Base-by-base conservation (phyloP, 2,113 vertebrate genomes). In the Neolamprologus caudopunctatus region DNA sequence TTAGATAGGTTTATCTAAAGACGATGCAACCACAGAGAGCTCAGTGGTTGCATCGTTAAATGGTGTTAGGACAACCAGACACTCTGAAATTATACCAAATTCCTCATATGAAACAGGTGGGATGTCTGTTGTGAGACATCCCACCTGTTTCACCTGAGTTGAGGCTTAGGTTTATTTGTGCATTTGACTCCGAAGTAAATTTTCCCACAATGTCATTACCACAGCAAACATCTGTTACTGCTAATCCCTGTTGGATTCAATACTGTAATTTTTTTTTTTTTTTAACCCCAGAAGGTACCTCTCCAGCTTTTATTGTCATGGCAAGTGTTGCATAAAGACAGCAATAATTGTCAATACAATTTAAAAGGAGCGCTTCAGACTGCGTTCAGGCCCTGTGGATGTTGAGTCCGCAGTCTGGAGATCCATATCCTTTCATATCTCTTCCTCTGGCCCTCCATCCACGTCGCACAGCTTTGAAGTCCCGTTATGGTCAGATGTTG, bases 261-360 rank as follows among this genome's bases (percentile, higher is more conserved):
- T 24, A 71, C 37, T 24, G 35, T 42, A 47, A 14, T 45, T 45
- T 42, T 2, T 13, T 47, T 42, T 47, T 2, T 51, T 51, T 51
- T 51, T 21, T 21, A 2, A 53, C 51, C 51, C 51, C 51, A 53
- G 51, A 53, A 53, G 51, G 51, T 53, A 11, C 19, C n/a, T 53
- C 5, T 53, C 3, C 51, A 53, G 51, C n/a, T 54, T 21, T 54
- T 54, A 11, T 54, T 54, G 10, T 54, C 53, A 54, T 54, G 10
- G 2, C n/a, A 54, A 54, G 53, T 0, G 2, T 54, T 54, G 1
- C 10, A 24, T 24, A 54, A 24, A 7, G 53, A 54, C n/a, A 12
- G n/a, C 53, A 7, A 54, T 54, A 54, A 24, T 24, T 24, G 2
- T 54, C n/a, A 24, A 7, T 54, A 24, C 53, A 54, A 24, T 54